phyloP scores from a whole-genome alignment of 1,140 invertebrate species.

The Drosophila lacteicornis region DNA sequence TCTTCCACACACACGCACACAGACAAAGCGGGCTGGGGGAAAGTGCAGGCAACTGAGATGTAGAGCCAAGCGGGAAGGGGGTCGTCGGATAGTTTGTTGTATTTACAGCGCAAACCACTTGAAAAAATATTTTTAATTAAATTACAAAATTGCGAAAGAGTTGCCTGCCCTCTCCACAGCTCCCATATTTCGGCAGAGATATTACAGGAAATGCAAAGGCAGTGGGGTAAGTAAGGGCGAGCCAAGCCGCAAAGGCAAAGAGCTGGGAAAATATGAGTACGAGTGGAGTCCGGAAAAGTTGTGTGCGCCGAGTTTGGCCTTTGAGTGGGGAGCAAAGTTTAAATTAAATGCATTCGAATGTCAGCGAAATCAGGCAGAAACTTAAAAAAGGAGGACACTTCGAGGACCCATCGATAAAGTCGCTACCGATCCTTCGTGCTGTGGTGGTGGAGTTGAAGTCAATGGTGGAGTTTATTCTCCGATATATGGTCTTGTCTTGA shows the following conservation, averaged over 20 bases:
- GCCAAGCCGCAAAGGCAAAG: slow-evolving; percentile 67
- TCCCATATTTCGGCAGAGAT: slow-evolving; percentile 17
- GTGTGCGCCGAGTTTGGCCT: slow-evolving; percentile 21
- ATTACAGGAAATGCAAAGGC: slow-evolving; percentile 42
- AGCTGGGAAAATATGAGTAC: slow-evolving; percentile 53
- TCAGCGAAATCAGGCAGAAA: slow-evolving; percentile 16
- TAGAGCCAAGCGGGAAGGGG: slow-evolving; percentile 30
- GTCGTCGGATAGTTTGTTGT: slow-evolving; percentile 71
- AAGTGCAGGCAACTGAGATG: slow-evolving; percentile 53
- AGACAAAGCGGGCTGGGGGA: slow-evolving; percentile 15
- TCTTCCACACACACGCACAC: slow-evolving; percentile 55
- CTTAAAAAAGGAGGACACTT: slow-evolving; percentile 12
- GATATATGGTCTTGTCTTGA: neutral
- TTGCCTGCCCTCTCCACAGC: slow-evolving; percentile 15
- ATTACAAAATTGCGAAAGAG: slow-evolving; percentile 83
- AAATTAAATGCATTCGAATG: slow-evolving; percentile 50
- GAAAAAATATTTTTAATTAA: slow-evolving; percentile 84
- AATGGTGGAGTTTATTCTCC: neutral
- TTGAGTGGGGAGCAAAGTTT: slow-evolving; percentile 44
- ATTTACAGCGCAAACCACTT: slow-evolving; percentile 82
- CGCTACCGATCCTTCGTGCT: neutral
- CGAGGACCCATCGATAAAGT: slow-evolving; percentile 4
- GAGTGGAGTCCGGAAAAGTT: slow-evolving; percentile 52
- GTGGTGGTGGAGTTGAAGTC: neutral
- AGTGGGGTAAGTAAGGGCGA: slow-evolving; percentile 26